Evolutionary conservation across 2,797 vertebrate species (phyloP).

Genomic region (Tympanoctomys barrerae): DNA sequence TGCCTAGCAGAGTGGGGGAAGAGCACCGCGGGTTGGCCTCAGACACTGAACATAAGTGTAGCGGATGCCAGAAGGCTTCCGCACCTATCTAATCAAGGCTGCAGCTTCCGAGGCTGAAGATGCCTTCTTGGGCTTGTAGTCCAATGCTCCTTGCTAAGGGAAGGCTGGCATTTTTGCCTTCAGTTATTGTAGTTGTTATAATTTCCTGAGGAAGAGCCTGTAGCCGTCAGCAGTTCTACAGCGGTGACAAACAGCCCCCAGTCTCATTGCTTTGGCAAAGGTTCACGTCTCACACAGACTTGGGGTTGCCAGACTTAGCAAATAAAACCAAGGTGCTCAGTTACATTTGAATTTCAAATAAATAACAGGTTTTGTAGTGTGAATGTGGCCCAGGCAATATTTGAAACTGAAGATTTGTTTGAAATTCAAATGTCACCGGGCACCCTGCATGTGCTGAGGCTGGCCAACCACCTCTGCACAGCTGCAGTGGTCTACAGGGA

Average conservation of each 20-base stretch:
- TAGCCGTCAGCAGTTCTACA: neutral
- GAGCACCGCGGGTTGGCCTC: rapidly evolving
- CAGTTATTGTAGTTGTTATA: rapidly evolving
- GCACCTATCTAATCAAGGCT: rapidly evolving
- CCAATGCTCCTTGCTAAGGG: rapidly evolving
- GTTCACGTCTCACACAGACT: neutral
- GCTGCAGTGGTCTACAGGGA: rapidly evolving
- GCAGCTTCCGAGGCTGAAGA: neutral
- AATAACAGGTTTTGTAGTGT: neutral
- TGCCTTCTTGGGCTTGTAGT: rapidly evolving
- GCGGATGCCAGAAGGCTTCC: rapidly evolving
- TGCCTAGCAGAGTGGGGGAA: neutral
- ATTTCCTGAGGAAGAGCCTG: neutral
- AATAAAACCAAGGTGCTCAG: neutral
- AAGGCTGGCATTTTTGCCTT: neutral
- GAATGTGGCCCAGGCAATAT: neutral
- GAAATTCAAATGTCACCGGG: neutral
- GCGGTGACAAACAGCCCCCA: neutral
- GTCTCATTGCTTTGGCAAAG: neutral
- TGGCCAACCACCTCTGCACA: rapidly evolving
- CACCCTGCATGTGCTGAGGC: rapidly evolving
- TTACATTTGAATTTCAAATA: neutral
- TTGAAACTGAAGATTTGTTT: neutral
- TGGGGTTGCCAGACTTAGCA: neutral
- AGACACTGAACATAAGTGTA: rapidly evolving